Evolutionary conservation across 2,113 vertebrate species (phyloP).

Genomic region (Chamaetylas fuelleborni): DNA sequence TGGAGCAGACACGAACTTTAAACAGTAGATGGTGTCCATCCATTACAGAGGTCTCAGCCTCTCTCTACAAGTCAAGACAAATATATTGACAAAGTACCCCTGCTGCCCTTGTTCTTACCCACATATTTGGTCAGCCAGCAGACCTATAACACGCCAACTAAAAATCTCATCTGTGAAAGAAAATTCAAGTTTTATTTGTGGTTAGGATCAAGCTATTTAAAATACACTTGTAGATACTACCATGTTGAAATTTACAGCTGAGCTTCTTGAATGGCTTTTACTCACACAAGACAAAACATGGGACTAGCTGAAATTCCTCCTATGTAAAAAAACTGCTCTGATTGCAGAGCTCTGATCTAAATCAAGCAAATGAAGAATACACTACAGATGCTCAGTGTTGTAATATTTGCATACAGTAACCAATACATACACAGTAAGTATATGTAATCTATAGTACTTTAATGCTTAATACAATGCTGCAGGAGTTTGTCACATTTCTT

Average conservation of each 20-base stretch:
- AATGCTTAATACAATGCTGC: background rate
- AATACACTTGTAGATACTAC: background rate
- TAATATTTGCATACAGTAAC: background rate
- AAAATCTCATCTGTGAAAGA: background rate
- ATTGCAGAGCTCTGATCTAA: background rate
- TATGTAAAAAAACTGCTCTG: background rate
- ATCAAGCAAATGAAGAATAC: background rate
- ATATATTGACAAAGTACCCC: accelerated
- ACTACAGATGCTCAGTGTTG: background rate
- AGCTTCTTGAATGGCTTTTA: background rate
- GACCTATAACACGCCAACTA: background rate
- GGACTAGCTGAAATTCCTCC: background rate
- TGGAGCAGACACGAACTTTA: background rate
- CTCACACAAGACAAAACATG: background rate
- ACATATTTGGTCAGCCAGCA: background rate
- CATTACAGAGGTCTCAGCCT: background rate
- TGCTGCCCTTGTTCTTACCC: background rate
- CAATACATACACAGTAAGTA: background rate
- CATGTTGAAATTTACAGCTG: background rate
- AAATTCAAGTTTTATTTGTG: background rate
- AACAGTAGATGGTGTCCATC: background rate
- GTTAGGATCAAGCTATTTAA: background rate
- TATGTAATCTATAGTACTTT: background rate
- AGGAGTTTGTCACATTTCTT: background rate
- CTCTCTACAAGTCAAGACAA: background rate